Evolutionary conservation across 2,113 vertebrate species (phyloP).

Genomic region (Dipodomys merriami): DNA sequence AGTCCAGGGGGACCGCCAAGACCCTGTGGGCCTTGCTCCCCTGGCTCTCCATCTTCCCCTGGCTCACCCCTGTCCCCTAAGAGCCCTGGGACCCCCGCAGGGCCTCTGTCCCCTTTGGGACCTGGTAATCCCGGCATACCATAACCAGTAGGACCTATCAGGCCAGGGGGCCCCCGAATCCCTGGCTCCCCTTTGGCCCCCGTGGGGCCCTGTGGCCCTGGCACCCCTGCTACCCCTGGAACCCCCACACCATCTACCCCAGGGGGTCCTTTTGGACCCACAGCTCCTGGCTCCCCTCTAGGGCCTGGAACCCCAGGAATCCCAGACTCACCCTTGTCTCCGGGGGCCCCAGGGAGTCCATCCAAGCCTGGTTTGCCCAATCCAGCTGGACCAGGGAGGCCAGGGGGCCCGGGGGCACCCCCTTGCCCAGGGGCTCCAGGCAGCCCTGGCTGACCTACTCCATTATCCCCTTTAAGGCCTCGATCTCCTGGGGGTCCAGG

Average conservation of each 20-base stretch:
- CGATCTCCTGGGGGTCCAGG: constrained; percentile 79
- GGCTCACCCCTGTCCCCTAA: constrained; percentile 94
- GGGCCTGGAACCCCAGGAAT: constrained; percentile 88
- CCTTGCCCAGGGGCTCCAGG: constrained; percentile 90
- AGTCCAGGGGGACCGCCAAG: constrained; percentile 90
- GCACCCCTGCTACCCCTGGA: constrained; percentile 90
- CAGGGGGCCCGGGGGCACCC: constrained; percentile 90
- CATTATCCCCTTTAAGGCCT: constrained; percentile 94
- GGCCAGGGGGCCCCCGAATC: constrained; percentile 89
- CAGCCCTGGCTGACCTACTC: constrained; percentile 93
- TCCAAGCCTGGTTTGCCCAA: constrained; percentile 93
- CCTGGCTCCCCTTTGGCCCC: constrained; percentile 95
- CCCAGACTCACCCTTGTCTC: constrained; percentile 93
- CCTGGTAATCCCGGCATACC: constrained; percentile 95
- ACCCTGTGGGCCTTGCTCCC: constrained; percentile 91
- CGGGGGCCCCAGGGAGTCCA: constrained; percentile 91
- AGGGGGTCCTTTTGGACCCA: constrained; percentile 91
- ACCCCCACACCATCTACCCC: constrained; percentile 91
- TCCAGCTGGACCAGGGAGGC: constrained; percentile 86
- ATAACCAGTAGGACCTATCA: constrained; percentile 93
- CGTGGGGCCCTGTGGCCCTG: constrained; percentile 89
- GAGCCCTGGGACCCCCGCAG: constrained; percentile 89
- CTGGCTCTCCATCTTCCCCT: constrained; percentile 90
- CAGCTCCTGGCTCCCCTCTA: constrained; percentile 88
- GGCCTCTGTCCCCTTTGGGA: constrained; percentile 95